These are phyloP conservation scores for Sitobion miscanthi DNA, from an alignment of 1,140 invertebrate genomes.

Conservation along the genomic window DNA sequence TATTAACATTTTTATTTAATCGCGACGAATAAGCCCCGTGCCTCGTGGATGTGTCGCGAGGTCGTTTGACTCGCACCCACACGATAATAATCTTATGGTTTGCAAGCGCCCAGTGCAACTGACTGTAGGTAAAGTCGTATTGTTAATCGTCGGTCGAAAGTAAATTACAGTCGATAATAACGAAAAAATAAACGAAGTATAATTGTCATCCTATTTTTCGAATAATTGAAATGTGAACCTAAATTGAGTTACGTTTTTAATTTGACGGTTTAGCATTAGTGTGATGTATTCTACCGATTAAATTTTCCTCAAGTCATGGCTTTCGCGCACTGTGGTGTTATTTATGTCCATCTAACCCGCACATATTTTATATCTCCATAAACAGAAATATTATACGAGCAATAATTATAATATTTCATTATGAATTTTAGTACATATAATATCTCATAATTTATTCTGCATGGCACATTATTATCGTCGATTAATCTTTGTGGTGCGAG, in stretches of 20 bases:
- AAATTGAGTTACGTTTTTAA: background rate
- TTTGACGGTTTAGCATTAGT: background rate
- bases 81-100: background rate
- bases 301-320: background rate
- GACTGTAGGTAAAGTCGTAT: background rate
- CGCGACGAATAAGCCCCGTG: background rate
- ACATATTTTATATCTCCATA: constrained; percentile 18
- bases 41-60: too few relatives aligned
- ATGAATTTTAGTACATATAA: background rate
- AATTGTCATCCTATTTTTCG: background rate
- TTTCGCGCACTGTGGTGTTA: background rate
- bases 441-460: background rate
- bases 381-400: constrained; percentile 6
- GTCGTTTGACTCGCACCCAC: background rate
- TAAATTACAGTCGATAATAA: background rate
- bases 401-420: constrained; percentile 9
- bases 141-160: background rate
- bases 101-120: background rate
- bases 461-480: background rate
- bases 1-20: background rate
- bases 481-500: background rate
- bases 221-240: background rate
- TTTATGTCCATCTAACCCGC: background rate
- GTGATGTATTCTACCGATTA: background rate
- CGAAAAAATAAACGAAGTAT: background rate